Evolutionary conservation across 2,113 vertebrate genomes (phyloP).

Genomic region (Nannobrachium achirus): DNA sequence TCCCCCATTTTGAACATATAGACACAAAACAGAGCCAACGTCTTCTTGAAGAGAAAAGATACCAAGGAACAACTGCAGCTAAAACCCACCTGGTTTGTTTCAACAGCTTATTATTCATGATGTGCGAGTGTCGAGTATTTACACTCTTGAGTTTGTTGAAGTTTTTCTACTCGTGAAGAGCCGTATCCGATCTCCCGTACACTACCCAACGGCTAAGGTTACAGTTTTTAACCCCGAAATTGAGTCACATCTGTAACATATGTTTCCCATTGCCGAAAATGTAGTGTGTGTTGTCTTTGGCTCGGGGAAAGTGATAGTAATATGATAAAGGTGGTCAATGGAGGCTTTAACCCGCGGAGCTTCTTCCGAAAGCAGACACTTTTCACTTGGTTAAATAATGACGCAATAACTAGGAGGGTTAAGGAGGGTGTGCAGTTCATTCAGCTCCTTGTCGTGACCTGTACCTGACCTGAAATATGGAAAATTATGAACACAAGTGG

Average conservation of each 20-base stretch:
- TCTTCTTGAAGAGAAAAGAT: slow-evolving; percentile 37
- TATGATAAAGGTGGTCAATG: slow-evolving; percentile 69
- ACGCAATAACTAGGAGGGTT: slow-evolving; percentile 48
- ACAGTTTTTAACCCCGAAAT: slow-evolving; percentile 58
- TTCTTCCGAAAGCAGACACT: slow-evolving; percentile 53
- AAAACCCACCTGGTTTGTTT: slow-evolving; percentile 61
- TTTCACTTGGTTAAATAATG: slow-evolving; percentile 59
- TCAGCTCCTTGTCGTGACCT: slow-evolving; percentile 50
- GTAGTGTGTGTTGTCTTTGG: slow-evolving; percentile 71
- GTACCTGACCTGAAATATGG: slow-evolving; percentile 29
- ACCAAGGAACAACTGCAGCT: slow-evolving; percentile 34
- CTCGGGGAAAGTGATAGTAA: slow-evolving; percentile 66
- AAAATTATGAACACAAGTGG: not conserved
- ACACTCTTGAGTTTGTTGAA: slow-evolving; percentile 42
- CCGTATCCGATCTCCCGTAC: slow-evolving; percentile 60
- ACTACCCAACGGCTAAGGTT: slow-evolving; percentile 57
- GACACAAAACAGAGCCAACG: slow-evolving; percentile 56
- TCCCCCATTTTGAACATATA: not conserved
- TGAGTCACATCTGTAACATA: slow-evolving; percentile 64
- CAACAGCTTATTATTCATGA: slow-evolving; percentile 54
- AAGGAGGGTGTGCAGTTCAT: slow-evolving; percentile 10
- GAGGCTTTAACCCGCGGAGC: slow-evolving; percentile 46
- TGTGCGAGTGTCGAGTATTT: slow-evolving; percentile 40
- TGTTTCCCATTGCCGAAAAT: slow-evolving; percentile 70
- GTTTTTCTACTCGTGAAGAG: slow-evolving; percentile 42